Evolutionary conservation across 2,888 invertebrate species (phyloP), one percentile per base, ranked within the genome.

Genomic region (Mystacides longicornis): DNA sequence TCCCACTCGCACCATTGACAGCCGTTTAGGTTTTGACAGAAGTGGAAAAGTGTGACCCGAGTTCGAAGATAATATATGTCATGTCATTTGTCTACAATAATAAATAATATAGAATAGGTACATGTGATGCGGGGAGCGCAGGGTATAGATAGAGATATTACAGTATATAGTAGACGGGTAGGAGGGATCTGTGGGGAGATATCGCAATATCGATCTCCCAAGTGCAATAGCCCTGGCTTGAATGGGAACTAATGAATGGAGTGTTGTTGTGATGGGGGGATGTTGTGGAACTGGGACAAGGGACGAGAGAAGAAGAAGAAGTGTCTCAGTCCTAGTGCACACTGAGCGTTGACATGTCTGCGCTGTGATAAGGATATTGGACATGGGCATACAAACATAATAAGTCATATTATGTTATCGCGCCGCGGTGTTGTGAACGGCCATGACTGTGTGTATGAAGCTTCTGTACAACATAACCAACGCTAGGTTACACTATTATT

Each of bases 191-290:
- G 27, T 27, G 11, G 11, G 11, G 20, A 45, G 21, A 14, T 22
- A 18, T 16, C 37, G 18, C n/a, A 37, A 22, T 48, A 51, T 51
- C 50, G 50, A 51, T 51, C 50, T 42, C 3, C 16, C n/a, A 20
- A 37, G 50, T 51, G 50, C 50, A 51, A 21, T 51, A 23, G n/a
- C 21, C 47, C 16, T 33, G 33, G 33, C 50, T 51, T 51, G 50
- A 51, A 51, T 51, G 50, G 50, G 22, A 21, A 37, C 22, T n/a
- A 49, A 23, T 23, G 49, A 49, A 49, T 19, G n/a, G 37, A 37
- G 14, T 4, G 16, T 11, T n/a, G n/a, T 11, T 27, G 27, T 27
- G 7, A 27, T 27, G 11, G 5, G 27, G 27, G 27, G 11, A 27
- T 27, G 27, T 27, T 7, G 11, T 27, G 27, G 5, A 27, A 27